Evolutionary conservation across 2,888 invertebrate species (phyloP).

Genomic region (Orthosia gracilis): DNA sequence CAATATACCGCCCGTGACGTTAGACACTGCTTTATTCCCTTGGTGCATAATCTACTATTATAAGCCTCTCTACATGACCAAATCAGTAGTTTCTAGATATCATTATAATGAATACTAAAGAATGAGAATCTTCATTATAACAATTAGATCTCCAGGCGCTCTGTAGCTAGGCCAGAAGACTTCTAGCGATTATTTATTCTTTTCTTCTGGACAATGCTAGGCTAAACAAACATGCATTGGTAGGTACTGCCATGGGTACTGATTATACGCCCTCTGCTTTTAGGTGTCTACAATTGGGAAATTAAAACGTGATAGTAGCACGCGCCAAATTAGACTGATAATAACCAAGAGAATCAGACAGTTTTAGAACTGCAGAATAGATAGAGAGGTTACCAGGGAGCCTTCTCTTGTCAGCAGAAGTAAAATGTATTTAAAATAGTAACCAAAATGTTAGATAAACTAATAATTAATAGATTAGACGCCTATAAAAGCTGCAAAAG

Average conservation of each 20-base stretch:
- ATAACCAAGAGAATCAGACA: constrained; percentile 28
- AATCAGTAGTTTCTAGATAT: too few species aligned
- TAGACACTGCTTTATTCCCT: too few species aligned
- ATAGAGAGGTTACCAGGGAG: neutral
- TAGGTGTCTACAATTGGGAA: constrained; percentile 48
- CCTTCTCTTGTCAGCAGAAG: neutral
- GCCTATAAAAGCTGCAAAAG: too few species aligned
- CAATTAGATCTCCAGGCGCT: neutral
- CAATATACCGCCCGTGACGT: too few species aligned
- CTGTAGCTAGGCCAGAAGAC: neutral
- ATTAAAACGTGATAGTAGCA: constrained; percentile 53
- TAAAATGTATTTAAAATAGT: too few species aligned
- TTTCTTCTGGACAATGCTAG: neutral
- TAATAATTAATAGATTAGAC: too few species aligned
- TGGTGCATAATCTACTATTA: too few species aligned
- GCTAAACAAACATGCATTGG: constrained; percentile 19
- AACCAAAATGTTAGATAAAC: too few species aligned
- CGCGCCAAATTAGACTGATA: constrained; percentile 49
- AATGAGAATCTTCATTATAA: neutral
- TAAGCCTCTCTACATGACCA: too few species aligned
- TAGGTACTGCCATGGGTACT: neutral
- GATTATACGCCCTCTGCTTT: constrained; percentile 28
- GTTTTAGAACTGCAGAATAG: constrained; percentile 28
- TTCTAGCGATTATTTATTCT: neutral
- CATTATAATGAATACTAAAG: neutral